Percentiles rank a stretch among this genome's conserved stretches.
phyloP scores from a whole-genome alignment of 2,113 vertebrate species.

The Gambusia holbrooki region DNA sequence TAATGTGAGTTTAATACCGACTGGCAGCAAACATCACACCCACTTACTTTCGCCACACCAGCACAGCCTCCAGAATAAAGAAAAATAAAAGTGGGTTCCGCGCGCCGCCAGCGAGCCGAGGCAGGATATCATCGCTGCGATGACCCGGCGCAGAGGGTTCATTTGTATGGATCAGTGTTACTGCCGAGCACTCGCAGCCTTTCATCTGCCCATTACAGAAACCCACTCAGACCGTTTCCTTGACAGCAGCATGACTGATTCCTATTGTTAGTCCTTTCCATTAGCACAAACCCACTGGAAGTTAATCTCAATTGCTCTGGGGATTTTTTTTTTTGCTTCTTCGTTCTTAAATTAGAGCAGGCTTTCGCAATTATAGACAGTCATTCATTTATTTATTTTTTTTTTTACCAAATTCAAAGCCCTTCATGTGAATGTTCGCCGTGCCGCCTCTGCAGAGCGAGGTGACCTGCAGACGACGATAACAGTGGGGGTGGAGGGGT shows the following conservation, averaged over 20 bases:
- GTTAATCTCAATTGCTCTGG: slow-evolving; percentile 32
- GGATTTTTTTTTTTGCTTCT: neutral
- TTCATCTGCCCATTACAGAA: slow-evolving; percentile 67
- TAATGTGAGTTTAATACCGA: too few species aligned
- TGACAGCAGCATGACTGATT: slow-evolving; percentile 71
- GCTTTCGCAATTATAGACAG: slow-evolving; percentile 26
- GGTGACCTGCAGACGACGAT: neutral
- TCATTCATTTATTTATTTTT: neutral
- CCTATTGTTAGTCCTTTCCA: slow-evolving; percentile 59
- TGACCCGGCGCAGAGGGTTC: slow-evolving; percentile 36
- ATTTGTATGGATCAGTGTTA: slow-evolving; percentile 61
- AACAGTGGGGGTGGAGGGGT: neutral
- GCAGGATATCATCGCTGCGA: slow-evolving; percentile 7
- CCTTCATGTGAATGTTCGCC: neutral
- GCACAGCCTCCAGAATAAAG: too few species aligned
- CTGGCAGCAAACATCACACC: neutral
- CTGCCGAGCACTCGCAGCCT: slow-evolving; percentile 46
- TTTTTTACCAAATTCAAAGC: neutral
- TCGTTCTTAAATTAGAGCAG: slow-evolving; percentile 43
- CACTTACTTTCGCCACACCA: too few species aligned
- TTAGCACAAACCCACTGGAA: slow-evolving; percentile 41
- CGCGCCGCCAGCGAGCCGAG: too few species aligned
- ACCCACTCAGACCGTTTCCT: slow-evolving; percentile 57
- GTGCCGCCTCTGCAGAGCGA: neutral
- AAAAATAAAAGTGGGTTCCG: neutral